Base-by-base conservation (phyloP, 2,797 vertebrate genomes). In the Rhinogobio ventralis region DNA sequence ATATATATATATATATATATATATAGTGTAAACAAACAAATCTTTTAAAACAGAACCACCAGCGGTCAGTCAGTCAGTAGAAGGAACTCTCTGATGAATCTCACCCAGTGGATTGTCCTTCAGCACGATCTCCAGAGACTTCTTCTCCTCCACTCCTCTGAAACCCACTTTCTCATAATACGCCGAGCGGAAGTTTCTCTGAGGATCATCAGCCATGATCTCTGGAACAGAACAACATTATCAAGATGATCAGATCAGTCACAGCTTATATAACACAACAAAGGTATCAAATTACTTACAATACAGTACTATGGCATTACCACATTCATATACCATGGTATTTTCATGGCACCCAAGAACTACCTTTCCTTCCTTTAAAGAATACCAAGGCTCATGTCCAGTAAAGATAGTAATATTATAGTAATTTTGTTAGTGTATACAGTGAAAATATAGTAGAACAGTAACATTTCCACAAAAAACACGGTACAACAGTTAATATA, bases 141-240 rank as follows among this genome's bases (percentile, higher is more conserved):
- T 99, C 94, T 99, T 99, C 90, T 99, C 98, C 91, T 99, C 98
- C 85, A 99, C 98, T 73, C 98, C 98, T 89, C 98, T 96, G 92
- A 99, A 99, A 0, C 98, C 98, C 85, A 99, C 96, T 88, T 99
- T 99, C 87, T 99, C 98, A 90, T 99, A 99, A 90, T 99, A 99
- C 0, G 97, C 96, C 0, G 98, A 99, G 66, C 98, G 97, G 39
- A 99, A 99, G 86, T 99, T 99, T 86, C 98, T 98, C 93, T 99
- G 97, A 0, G 97, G 96, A 91, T 99, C 98, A 0, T 99, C 98
- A 46, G 97, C 94, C 98, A 99, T 99, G 49, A 74, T 84, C 55
- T 74, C 7, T 25, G 4, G 3, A 55, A 28, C 5, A 20, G 2
- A 42, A 76, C 8, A 73, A 51, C 13, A 69, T 10, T 7, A 19